Evolutionary conservation across 2,797 vertebrate species (phyloP).

Genomic region (Cephalopachus bancanus): DNA sequence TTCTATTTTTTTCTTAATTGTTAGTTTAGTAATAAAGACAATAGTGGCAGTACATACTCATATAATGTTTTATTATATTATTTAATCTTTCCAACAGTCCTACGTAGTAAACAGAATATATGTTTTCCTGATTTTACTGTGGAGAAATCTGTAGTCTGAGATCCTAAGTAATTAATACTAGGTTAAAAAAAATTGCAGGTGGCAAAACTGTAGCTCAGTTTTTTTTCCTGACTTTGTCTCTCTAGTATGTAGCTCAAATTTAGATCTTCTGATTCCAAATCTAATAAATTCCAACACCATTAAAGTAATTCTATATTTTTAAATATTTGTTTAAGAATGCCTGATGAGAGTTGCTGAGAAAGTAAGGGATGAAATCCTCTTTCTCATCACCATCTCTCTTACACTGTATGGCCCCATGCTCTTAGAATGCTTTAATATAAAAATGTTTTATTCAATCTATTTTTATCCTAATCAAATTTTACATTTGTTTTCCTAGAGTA

Average conservation of each 20-base stretch:
- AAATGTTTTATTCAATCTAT: constrained; percentile 29
- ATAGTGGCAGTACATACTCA: neutral
- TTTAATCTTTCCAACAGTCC: neutral
- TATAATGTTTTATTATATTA: neutral
- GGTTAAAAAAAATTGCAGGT: neutral
- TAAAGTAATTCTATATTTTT: neutral
- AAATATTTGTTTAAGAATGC: constrained; percentile 7
- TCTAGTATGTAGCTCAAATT: neutral
- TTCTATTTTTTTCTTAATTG: neutral
- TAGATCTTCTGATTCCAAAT: neutral
- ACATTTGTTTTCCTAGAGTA: neutral
- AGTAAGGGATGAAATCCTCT: neutral
- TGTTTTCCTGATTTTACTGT: neutral
- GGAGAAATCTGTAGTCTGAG: neutral
- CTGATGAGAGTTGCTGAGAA: neutral
- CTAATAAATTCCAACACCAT: neutral
- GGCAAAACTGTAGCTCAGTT: neutral
- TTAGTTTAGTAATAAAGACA: neutral
- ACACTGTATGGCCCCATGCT: neutral
- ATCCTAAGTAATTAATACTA: neutral
- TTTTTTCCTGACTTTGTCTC: too few species aligned
- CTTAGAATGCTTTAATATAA: neutral
- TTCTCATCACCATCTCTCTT: neutral
- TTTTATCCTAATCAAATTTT: constrained; percentile 18
- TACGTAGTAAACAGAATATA: neutral